These are phyloP conservation scores for Pseudochirops corinnae DNA, from an alignment of 2,797 vertebrate species.

Conservation along the genomic window DNA sequence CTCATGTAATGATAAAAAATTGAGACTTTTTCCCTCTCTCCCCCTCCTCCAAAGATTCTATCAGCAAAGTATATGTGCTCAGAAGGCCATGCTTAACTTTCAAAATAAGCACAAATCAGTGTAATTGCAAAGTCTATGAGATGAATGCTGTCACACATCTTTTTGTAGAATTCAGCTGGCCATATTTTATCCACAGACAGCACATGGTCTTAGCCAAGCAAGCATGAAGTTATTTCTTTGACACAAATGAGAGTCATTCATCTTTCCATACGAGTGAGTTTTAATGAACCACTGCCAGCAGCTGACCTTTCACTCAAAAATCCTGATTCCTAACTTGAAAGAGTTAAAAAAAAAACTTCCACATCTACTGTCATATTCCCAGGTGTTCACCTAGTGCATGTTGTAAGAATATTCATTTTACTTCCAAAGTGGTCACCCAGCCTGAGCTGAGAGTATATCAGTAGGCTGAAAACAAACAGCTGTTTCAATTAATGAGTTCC, in stretches of 20 bases:
- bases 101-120: background rate
- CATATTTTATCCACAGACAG: background rate
- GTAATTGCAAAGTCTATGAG: background rate
- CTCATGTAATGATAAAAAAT: background rate
- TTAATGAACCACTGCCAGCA: background rate
- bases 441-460: background rate
- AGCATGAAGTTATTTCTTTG: conserved; percentile 5
- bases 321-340: background rate
- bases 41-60: background rate
- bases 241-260: conserved; percentile 5
- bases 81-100: background rate
- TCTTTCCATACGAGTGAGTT: background rate
- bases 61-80: background rate
- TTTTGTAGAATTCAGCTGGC: background rate
- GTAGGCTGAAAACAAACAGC: conserved; percentile 1
- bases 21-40: background rate
- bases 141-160: background rate
- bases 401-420: background rate
- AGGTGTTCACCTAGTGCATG: background rate
- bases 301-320: conserved; percentile 7
- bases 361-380: background rate
- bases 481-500: background rate
- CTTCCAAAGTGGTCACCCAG: background rate
- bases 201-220: background rate
- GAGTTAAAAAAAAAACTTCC: background rate